Base-by-base conservation (phyloP, 2,888 invertebrate genomes). In the Hypsopygia costalis region DNA sequence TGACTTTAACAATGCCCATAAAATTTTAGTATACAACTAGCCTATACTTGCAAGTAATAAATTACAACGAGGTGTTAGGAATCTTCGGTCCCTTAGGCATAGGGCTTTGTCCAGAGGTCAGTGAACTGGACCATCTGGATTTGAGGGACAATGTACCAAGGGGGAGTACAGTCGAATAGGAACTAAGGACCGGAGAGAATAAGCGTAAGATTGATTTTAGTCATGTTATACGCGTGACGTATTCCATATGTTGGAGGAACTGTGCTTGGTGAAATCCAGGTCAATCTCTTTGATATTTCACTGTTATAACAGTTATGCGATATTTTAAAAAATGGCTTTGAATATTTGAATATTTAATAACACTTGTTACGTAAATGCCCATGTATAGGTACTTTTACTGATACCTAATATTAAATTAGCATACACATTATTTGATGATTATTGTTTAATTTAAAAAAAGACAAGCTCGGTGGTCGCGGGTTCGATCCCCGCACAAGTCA, bases 61-160 rank as follows among this genome's bases (percentile, higher is more conserved):
- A 72, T 68, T 68, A 69, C 62, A 62, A 69, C 64, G 53, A 69
- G 69, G 70, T 72, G 72, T 66, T 62, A 63, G 66, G 65, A 67
- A 63, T 69, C 69, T 62, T 57, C 56, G 56, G 52, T 11, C 38
- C 2, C 36, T 29, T 16, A 33, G 55, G 54, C 52, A 41, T 39
- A 46, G 43, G 49, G 55, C 62, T 53, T 50, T 52, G 55, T 52
- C 46, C 51, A 34, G 44, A 52, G 81, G 70, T 76, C 79, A 55
- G 45, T 60, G 74, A 72, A 67, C 78, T 57, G 40, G 53, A 50
- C 51, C 74, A 71, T 71, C 70, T 69, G 71, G 69, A 69, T 69
- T 72, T 60, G 54, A 72, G 70, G 69, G 72, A 74, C 80, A 73
- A 69, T 56, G 36, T 43, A 43, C 42, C 39, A 43, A 42, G 40